These are phyloP conservation scores for Philereme transversata DNA, from an alignment of 2,888 invertebrate genomes.

Conservation along the genomic window DNA sequence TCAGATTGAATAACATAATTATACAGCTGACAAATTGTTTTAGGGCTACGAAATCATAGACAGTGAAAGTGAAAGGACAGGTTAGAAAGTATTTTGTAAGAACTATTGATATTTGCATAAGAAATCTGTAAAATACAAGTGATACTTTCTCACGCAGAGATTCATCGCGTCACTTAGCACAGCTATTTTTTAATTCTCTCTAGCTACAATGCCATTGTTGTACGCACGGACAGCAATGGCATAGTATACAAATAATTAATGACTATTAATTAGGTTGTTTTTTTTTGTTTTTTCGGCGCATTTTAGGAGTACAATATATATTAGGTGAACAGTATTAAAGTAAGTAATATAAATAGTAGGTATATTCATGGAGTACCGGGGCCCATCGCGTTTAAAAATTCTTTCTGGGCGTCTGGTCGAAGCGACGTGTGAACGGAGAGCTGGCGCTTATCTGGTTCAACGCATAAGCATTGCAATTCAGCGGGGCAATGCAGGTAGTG, in stretches of 20 bases:
- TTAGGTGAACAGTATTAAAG: no score
- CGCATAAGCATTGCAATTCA: no score
- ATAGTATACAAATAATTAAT: background rate
- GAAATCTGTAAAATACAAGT: conserved; percentile 72
- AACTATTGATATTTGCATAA: conserved; percentile 77
- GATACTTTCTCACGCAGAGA: conserved; percentile 71
- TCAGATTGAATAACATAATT: conserved; percentile 28
- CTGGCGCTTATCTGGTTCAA: no score
- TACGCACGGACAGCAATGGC: background rate
- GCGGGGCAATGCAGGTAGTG: no score
- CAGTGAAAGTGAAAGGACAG: conserved; percentile 69
- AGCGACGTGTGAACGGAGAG: no score
- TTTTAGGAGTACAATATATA: no score
- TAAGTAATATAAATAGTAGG: no score
- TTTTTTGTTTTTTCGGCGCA: no score
- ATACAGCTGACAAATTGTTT: conserved; percentile 43
- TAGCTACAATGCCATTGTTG: conserved; percentile 1
- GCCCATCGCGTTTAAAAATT: no score
- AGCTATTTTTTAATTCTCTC: conserved; percentile 20
- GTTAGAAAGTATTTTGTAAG: conserved; percentile 77
- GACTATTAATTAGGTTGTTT: no score
- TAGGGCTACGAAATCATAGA: conserved; percentile 51
- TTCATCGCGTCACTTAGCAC: conserved; percentile 40
- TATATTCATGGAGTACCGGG: no score
- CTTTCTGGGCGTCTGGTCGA: no score